Conservation (phyloP, 2,888 invertebrate genomes). For the Rhodophaea formosa region DNA sequence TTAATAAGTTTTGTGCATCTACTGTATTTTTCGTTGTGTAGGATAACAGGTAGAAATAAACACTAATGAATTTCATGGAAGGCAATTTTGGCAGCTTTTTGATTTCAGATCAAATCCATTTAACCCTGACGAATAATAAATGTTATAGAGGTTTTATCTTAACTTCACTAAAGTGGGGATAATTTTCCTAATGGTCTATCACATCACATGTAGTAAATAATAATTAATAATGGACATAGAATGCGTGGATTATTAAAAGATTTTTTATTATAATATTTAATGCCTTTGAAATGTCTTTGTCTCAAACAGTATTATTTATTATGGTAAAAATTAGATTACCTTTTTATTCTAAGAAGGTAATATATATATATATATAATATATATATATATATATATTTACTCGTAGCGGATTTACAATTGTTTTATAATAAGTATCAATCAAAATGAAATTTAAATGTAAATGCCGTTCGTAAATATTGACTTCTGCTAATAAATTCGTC, state of each 20-base stretch:
- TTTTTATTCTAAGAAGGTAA: too few species aligned
- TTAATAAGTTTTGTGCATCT: background rate
- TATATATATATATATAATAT: too few species aligned
- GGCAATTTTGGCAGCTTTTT: slow-evolving; percentile 37
- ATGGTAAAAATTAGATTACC: too few species aligned
- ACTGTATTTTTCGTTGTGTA: background rate
- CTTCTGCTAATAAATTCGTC: slow-evolving; percentile 51
- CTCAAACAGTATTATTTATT: too few species aligned
- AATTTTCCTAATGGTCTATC: background rate
- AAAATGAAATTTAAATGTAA: slow-evolving; percentile 7
- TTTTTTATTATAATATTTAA: too few species aligned
- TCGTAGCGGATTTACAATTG: background rate
- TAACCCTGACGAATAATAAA: background rate
- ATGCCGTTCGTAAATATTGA: slow-evolving; percentile 18
- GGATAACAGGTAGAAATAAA: background rate
- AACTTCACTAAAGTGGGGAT: background rate
- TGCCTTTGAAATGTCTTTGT: too few species aligned
- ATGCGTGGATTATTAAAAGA: background rate
- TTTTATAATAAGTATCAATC: slow-evolving; percentile 3
- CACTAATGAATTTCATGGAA: slow-evolving; percentile 26
- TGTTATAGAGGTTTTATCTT: too few species aligned
- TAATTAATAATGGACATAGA: background rate
- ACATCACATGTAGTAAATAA: background rate
- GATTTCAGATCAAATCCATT: slow-evolving; percentile 8
- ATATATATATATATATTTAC: too few species aligned